A percentile compares a stretch with the other conserved stretches of the same genome.
These are phyloP conservation scores for Eutrigla gurnardus DNA, from an alignment of 2,797 vertebrate species.

Conservation along the genomic window DNA sequence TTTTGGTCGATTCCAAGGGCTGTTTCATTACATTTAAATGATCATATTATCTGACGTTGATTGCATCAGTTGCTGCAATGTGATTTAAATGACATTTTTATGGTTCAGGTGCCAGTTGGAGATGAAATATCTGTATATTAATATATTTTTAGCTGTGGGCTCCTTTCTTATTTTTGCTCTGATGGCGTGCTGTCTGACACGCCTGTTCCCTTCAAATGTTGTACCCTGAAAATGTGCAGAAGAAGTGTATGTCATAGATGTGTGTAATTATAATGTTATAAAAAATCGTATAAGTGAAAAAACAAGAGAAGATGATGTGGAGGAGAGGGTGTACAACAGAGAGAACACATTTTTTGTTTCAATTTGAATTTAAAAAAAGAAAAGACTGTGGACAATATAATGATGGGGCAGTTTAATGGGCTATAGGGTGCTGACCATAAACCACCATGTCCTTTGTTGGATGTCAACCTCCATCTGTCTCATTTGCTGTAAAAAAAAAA, in stretches of 20 bases:
- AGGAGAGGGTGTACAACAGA: not conserved
- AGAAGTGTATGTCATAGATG: not conserved
- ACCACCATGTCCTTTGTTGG: not conserved
- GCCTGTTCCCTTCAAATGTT: not conserved
- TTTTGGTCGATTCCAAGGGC: not conserved
- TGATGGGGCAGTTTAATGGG: not conserved
- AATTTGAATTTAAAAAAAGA: not conserved
- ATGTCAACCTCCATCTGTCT: not conserved
- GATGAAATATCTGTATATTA: slow-evolving; percentile 3
- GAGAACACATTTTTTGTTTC: not conserved
- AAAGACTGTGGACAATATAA: slow-evolving; percentile 6
- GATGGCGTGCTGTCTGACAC: not conserved
- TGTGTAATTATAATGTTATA: not conserved
- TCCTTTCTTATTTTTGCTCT: not conserved
- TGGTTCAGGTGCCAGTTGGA: not conserved
- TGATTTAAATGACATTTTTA: slow-evolving; percentile 5
- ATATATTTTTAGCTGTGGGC: not conserved
- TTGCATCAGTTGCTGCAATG: slow-evolving; percentile 11
- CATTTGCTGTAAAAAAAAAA: not conserved
- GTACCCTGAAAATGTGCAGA: not conserved
- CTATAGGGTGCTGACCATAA: not conserved
- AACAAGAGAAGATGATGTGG: not conserved
- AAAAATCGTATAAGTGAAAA: not conserved
- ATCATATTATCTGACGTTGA: not conserved
- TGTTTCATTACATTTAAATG: slow-evolving; percentile 17